These are phyloP conservation scores for Limnephilus marmoratus DNA, from an alignment of 2,888 invertebrate species.

Conservation along the genomic window DNA sequence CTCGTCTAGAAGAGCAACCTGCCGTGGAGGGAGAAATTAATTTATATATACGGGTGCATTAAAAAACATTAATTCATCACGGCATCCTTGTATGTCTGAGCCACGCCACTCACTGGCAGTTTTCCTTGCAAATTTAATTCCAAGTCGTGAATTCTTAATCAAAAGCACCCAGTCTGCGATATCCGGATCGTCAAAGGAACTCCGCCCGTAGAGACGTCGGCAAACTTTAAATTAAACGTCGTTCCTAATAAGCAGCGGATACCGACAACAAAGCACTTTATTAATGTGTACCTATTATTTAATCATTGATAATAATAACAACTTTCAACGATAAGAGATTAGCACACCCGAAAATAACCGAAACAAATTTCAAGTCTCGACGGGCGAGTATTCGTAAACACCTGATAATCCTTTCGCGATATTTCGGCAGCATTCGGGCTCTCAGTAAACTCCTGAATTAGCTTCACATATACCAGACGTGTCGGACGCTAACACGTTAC, in stretches of 20 bases:
- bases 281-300: not conserved
- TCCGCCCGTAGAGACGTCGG: not conserved
- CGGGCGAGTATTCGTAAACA: too few relatives aligned
- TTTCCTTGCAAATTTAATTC: conserved; percentile 24
- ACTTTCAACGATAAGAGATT: too few relatives aligned
- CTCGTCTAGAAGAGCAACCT: not conserved
- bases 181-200: conserved; percentile 12
- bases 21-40: not conserved
- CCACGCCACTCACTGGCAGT: not conserved
- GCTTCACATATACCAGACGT: too few relatives aligned
- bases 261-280: not conserved
- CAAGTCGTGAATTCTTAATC: conserved; percentile 27
- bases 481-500: too few relatives aligned
- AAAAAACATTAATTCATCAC: conserved; percentile 23
- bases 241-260: not conserved
- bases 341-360: too few relatives aligned
- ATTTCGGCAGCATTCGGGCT: too few relatives aligned
- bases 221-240: conserved; percentile 24
- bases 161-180: conserved; percentile 17
- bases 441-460: too few relatives aligned
- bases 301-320: too few relatives aligned
- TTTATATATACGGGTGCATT: conserved; percentile 19
- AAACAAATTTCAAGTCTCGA: too few relatives aligned
- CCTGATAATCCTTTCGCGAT: too few relatives aligned
- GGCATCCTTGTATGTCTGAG: not conserved